A percentile compares a stretch with the other conserved stretches of the same genome.
phyloP scores from a whole-genome alignment of 2,113 vertebrate genomes.

The Bolborhynchus lineola region DNA sequence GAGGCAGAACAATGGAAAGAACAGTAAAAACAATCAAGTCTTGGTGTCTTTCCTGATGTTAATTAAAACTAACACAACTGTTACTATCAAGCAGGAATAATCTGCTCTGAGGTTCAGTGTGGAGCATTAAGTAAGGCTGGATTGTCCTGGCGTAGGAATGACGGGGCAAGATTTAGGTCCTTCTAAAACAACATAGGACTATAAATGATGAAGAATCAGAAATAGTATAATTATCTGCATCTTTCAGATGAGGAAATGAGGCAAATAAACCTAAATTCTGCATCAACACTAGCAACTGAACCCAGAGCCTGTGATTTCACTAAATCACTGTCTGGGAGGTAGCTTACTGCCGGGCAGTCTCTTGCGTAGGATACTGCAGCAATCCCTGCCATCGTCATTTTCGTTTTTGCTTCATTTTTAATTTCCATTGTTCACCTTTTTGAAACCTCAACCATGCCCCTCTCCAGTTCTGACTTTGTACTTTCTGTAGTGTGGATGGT shows the following conservation, averaged over 20 bases:
- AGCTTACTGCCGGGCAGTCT: not conserved
- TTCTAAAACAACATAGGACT: not conserved
- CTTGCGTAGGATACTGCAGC: not conserved
- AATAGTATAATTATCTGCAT: not conserved
- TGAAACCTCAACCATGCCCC: not conserved
- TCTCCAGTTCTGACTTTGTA: not conserved
- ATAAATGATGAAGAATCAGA: not conserved
- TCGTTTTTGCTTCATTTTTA: not conserved
- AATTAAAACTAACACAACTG: not conserved
- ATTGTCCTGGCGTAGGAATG: fast-evolving
- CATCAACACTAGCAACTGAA: not conserved
- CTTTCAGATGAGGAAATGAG: not conserved
- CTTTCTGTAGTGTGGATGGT: not conserved
- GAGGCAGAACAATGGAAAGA: not conserved
- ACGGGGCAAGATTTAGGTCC: not conserved
- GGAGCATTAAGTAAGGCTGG: not conserved
- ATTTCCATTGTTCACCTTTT: not conserved
- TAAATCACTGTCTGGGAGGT: not conserved
- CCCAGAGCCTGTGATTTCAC: not conserved
- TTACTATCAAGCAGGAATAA: not conserved
- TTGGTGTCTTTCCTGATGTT: not conserved
- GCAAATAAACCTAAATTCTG: not conserved
- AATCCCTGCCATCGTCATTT: not conserved
- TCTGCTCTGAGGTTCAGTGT: not conserved
- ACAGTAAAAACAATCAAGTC: not conserved